A percentile compares a stretch with the other conserved stretches of the same genome.
Conservation (phyloP, 2,797 vertebrate species). For the Macropus fuliginosus region DNA sequence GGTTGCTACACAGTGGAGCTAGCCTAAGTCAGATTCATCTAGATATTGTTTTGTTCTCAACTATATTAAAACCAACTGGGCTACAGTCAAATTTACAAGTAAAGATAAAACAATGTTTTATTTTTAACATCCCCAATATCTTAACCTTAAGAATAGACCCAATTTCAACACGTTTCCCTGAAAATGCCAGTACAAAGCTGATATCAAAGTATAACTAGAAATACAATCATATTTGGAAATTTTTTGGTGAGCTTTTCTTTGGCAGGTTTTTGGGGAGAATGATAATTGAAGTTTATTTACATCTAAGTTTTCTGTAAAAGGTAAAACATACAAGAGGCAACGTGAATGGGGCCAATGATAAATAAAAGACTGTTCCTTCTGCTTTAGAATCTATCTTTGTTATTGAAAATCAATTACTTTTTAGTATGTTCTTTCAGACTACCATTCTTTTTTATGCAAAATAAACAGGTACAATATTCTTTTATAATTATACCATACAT, state of each 20-base stretch:
- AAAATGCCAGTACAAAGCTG: background rate
- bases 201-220: conserved; percentile 18
- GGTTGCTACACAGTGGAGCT: background rate
- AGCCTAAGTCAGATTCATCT: background rate
- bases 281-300: background rate
- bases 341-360: background rate
- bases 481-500: background rate
- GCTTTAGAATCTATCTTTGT: conserved; percentile 36
- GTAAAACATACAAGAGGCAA: background rate
- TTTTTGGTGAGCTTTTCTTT: background rate
- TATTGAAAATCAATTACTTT: background rate
- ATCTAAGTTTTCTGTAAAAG: background rate
- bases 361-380: conserved; percentile 30
- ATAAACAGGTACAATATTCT: background rate
- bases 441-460: background rate
- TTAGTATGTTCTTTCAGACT: background rate
- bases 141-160: conserved; percentile 43
- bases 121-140: conserved; percentile 14
- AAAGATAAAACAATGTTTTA: conserved; percentile 7
- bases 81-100: conserved; percentile 8
- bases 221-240: background rate
- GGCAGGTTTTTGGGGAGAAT: background rate
- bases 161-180: background rate
- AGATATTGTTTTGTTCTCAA: background rate
- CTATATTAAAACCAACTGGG: conserved; percentile 19